phyloP scores from a whole-genome alignment of 1,140 invertebrate species.

The Seison nebaliae region DNA sequence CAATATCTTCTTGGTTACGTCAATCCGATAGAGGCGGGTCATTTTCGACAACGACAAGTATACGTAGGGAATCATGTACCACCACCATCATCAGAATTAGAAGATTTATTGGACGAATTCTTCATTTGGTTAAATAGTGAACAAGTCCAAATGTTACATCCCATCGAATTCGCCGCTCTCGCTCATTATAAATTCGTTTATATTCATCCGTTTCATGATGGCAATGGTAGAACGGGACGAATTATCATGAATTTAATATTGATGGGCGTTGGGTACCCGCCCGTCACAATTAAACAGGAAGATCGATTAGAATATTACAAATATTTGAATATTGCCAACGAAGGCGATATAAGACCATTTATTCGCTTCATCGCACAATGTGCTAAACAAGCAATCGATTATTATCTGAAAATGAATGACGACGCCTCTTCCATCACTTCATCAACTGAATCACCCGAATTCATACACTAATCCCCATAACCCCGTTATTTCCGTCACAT shows the following conservation, averaged over 20 bases:
- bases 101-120: conserved; percentile 55
- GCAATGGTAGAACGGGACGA: conserved; percentile 72
- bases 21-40: conserved; percentile 33
- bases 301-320: conserved; percentile 49
- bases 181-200: conserved; percentile 84
- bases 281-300: conserved; percentile 71
- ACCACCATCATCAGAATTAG: conserved; percentile 49
- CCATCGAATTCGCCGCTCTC: conserved; percentile 52
- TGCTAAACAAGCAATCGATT: too few relatives aligned
- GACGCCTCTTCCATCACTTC: too few relatives aligned
- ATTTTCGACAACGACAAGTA: conserved; percentile 35
- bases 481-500: too few relatives aligned
- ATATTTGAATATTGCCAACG: conserved; percentile 57
- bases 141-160: conserved; percentile 40
- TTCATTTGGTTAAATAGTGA: conserved; percentile 57
- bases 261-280: conserved; percentile 89
- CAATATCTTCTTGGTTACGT: conserved; percentile 67
- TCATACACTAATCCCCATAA: too few relatives aligned
- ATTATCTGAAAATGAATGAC: too few relatives aligned
- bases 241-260: conserved; percentile 81
- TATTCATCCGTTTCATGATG: conserved; percentile 47
- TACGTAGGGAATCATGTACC: conserved; percentile 70
- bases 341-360: conserved; percentile 38
- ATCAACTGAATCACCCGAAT: too few relatives aligned
- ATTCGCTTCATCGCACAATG: conserved; percentile 61